Evolutionary conservation across 1,140 invertebrate genomes (phyloP), one percentile per base, ranked within the genome.

Genomic region (Protaetia brevitarsis): DNA sequence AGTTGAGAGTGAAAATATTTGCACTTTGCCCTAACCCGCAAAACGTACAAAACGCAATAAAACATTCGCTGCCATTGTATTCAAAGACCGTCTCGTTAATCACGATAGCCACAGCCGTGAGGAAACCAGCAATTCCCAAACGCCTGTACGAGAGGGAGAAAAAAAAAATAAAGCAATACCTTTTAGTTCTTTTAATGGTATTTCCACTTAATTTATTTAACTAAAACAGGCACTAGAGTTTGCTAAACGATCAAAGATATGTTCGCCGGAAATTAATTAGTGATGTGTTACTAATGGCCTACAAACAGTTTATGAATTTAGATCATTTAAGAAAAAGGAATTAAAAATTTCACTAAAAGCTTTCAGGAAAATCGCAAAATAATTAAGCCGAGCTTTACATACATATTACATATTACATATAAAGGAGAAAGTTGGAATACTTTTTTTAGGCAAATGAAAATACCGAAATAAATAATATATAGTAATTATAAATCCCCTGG

Each of bases 1-100:
- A 51, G 41, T 51, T 51, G 41, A 51, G 26, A 51, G 41, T 16
- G 41, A 51, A 51, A 51, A 51, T 51, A 51, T 51, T 51, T 51
- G 41, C 41, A 51, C 41, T 51, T 51, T 51, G 16, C 41, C 19
- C 41, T 23, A 23, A 23, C 41, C 41, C 41, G 41, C 41, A 51
- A 23, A 51, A 51, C 26, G 26, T 23, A 51, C 41, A 51, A 51
- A 51, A 10, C 41, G 41, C 21, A 51, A 51, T 51, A 51, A 13
- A 51, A 16, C 41, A 45, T 45, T 19, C 37, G 26, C 26, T 51
- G 41, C 41, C 19, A 51, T 51, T 51, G 41, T 51, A 51, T 8
- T 51, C 5, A 19, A 19, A 16, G 3, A n/a, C 41, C 41, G 41
- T 23, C 41, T 51, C 41, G 41, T 51, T 51, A 51, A 51, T 51